Evolutionary conservation across 2,888 invertebrate species (phyloP), one percentile per base, ranked within the genome.

Genomic region (Tubulanus polymorphus): DNA sequence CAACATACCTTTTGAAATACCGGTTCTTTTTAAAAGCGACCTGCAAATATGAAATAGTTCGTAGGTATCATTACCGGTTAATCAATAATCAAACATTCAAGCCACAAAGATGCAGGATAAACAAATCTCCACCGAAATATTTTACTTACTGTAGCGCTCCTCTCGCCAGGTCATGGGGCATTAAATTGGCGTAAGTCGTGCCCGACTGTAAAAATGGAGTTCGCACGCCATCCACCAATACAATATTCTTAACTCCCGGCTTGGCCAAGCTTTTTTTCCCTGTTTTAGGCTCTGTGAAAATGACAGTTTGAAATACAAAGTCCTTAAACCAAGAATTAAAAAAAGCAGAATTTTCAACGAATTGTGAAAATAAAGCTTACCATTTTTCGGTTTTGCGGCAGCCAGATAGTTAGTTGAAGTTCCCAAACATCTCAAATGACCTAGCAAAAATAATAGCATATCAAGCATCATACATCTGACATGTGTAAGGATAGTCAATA

Each of bases 201-300:
- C 95, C 94, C 20, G 96, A 93, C 61, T 88, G 80, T 46, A 95
- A 84, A 81, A 99, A 99, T 1, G 99, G 99, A 1, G 95, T 97
- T 46, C 99, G 85, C 28, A 95, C 92, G 53, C 93, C 96, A 80
- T 97, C 96, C n/a, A 97, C 90, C 55, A 94, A 85, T 23, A 97
- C 95, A 67, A 96, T 88, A 84, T 95, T 80, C 57, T 72, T 71
- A 3, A 68, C 60, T 25, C 68, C 67, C 2, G 65, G 62, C 51
- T 67, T 69, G 2, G 59, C 64, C 30, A 73, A 57, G n/a, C 60
- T 63, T 59, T 70, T 69, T 53, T 65, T 63, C 12, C 56, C 64
- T 63, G 52, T 25, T 57, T 59, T 28, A n/a, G 25, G n/a, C 6
- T 27, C 45, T 52, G 50, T 48, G n/a, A 35, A n/a, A n/a, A n/a